Percentiles rank a stretch among this genome's conserved stretches.
Evolutionary conservation across 2,797 vertebrate species (phyloP).

Genomic region (Crocodylus rhombifer): DNA sequence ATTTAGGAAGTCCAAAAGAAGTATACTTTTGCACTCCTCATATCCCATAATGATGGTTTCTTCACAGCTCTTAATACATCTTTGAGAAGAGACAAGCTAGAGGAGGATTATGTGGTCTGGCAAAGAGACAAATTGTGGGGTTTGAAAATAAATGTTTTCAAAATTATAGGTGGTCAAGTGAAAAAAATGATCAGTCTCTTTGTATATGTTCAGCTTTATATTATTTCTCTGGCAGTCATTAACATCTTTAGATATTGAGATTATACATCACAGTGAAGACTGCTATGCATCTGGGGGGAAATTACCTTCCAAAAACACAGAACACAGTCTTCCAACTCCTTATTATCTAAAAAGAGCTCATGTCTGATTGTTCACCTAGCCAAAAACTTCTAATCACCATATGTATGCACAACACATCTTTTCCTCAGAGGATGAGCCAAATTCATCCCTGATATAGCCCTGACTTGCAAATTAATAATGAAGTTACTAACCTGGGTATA

Average conservation of each 20-base stretch:
- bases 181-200: neutral
- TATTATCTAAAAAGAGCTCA: neutral
- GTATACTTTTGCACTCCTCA: neutral
- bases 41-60: neutral
- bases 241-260: neutral
- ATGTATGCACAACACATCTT: neutral
- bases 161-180: neutral
- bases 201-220: neutral
- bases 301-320: neutral
- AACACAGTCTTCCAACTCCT: constrained; percentile 12
- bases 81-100: neutral
- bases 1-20: neutral
- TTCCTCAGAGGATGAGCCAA: neutral
- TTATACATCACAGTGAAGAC: neutral
- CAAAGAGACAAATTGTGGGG: neutral
- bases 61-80: neutral
- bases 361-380: neutral
- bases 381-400: neutral
- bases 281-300: neutral
- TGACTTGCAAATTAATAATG: neutral
- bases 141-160: neutral
- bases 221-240: constrained; percentile 1
- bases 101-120: neutral
- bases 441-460: neutral
- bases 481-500: neutral